These are phyloP conservation scores for Siniperca knerii DNA, from an alignment of 2,113 vertebrate species.

Conservation along the genomic window DNA sequence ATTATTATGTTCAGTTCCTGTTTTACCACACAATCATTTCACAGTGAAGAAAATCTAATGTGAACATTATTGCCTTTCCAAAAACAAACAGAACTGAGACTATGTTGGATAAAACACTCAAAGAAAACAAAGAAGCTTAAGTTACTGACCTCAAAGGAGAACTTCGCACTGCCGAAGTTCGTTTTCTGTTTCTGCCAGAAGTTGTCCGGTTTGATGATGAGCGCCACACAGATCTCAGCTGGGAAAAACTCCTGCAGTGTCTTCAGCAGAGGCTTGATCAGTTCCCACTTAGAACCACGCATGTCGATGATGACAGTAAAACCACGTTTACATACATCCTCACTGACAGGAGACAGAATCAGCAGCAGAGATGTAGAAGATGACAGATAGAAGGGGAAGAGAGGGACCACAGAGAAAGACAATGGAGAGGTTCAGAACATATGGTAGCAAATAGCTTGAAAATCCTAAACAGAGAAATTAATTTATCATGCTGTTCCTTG, in stretches of 20 bases:
- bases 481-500: neutral
- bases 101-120: neutral
- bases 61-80: too few relatives aligned
- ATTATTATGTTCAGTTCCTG: neutral
- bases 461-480: neutral
- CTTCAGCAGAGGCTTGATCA: constrained; percentile 98
- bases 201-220: constrained; percentile 99
- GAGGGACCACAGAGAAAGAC: neutral
- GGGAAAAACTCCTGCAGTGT: constrained; percentile 97
- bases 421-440: neutral
- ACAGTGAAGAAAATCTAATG: too few relatives aligned
- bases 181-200: constrained; percentile 99
- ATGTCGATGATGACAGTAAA: constrained; percentile 99
- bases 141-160: constrained; percentile 94
- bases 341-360: constrained; percentile 80
- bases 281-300: constrained; percentile 98
- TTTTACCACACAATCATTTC: neutral
- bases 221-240: constrained; percentile 96
- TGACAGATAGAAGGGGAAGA: neutral
- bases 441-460: neutral
- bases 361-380: neutral
- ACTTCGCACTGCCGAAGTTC: constrained; percentile 98
- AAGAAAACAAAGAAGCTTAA: neutral
- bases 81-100: neutral
- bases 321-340: constrained; percentile 97